Evolutionary conservation across 2,797 vertebrate genomes (phyloP), one percentile per base, ranked within the genome.

Genomic region (Peromyscus melanophrys): DNA sequence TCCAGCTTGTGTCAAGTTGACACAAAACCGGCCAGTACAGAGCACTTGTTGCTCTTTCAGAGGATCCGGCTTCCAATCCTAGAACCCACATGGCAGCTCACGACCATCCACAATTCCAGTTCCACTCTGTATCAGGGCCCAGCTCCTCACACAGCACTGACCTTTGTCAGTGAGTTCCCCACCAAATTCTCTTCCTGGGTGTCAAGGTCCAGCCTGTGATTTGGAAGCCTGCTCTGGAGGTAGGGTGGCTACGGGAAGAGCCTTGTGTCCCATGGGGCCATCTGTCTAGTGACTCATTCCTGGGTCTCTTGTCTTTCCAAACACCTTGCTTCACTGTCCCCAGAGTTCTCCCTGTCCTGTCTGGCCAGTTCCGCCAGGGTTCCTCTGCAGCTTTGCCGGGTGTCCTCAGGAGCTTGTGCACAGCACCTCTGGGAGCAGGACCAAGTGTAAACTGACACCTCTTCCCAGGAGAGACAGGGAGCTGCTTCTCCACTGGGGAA

Each of bases 251-350:
- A 73, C 37, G 65, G 96, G 82, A 95, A 96, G 96, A 92, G 37
- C 75, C 61, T 46, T 80, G 89, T 89, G 92, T 96, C 90, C 92
- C 37, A 16, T 81, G 67, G 49, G 65, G 71, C 76, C 10, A 4
- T 90, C 86, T 89, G 76, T 88, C 76, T 85, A 40, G 59, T 94
- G 97, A 94, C 84, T 96, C 92, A 94, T 88, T 89, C 91, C 75
- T 12, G 0, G 37, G 85, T 94, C 83, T 92, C 69, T 2, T 63
- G 92, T 69, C 31, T 89, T 97, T 96, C 95, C 96, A 61, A 89
- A 94, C 91, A 85, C 67, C 78, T 89, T 65, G n/a, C 95, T 82
- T 90, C 43, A 29, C 88, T 81, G n/a, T 96, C 78, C 91, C 83
- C 81, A 25, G 90, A 75, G 49, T 92, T 89, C 83, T 89, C 69